Evolutionary conservation across 2,113 vertebrate genomes (phyloP), one percentile per base, ranked within the genome.

Genomic region (Carassius gibelio): DNA sequence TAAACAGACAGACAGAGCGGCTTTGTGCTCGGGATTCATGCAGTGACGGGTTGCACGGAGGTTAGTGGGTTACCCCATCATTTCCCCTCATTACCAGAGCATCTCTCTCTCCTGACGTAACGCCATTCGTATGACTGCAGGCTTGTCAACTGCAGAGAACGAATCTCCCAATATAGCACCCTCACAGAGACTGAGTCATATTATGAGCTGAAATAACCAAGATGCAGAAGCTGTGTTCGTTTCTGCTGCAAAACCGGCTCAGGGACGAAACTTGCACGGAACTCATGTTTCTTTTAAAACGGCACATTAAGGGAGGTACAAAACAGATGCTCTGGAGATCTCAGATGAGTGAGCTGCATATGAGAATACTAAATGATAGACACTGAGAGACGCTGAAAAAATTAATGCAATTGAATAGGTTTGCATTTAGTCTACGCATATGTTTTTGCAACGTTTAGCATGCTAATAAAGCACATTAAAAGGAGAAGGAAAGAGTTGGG

Each of bases 1-100:
- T 64, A 88, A 88, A 62, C 77, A 86, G 71, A 26, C 17, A 69
- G 10, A 82, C 80, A 82, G 80, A 82, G 80, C 45, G 0, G 26
- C 64, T n/a, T 82, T 82, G 80, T 69, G 23, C 10, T 45, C 4
- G 23, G 42, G 64, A 69, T 82, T 82, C 62, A 68, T n/a, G 62
- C 50, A 83, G 79, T 50, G 57, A 55, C 10, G 26, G 55, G 79
- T 72, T 74, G 62, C n/a, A 21, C 21, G 8, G 7, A 38, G n/a
- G 78, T 55, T 48, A 80, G 78, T 42, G 57, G 38, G 59, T 17
- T 69, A 69, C 45, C 23, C n/a, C 62, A 19, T 69, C 45, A 21
- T 14, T 52, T 48, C 23, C 45, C 10, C 64, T 55, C 45, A 55
- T 82, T 66, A 81, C 15, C 38, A 81, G 14, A 81, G 76, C 78